Evolutionary conservation across 2,113 vertebrate genomes (phyloP), one percentile per base, ranked within the genome.

Genomic region (Eublepharis macularius): DNA sequence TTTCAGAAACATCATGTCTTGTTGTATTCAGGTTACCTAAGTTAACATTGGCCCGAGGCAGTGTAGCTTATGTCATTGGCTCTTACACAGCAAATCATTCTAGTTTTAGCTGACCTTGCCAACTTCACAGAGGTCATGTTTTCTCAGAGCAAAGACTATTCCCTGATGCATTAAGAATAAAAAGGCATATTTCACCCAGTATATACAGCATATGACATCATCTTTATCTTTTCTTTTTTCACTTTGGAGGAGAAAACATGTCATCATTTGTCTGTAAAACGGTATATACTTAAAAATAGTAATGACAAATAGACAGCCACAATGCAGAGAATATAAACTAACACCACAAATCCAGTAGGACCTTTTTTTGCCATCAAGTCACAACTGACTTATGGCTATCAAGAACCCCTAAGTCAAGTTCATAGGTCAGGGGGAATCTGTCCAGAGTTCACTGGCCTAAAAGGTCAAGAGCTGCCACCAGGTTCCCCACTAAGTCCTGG

Each of bases 71-170:
- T 89, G 83, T 83, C 87, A 89, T 87, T 85, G 82, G 89, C 86
- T 85, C 84, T 91, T 81, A 47, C 76, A 70, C 49, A 91, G 90
- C 0, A 3, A 92, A 92, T 92, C 92, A 86, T 90, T 92, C 81
- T 79, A 81, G 86, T 60, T 90, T 90, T 90, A 87, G 80, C 90
- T 94, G 89, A 95, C 91, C 92, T 94, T 94, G 91, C 89, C 86
- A 95, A 83, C 84, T 88, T 84, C 90, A 91, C 91, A 95, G 93
- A 92, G 89, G 83, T 92, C 89, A 79, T 90, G 88, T 87, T 89
- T 87, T 84, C 82, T 87, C 88, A 90, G 81, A 86, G 86, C 88
- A 79, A 78, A 91, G 84, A 81, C 86, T 84, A 90, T 86, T 89
- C 89, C 91, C 73, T 82, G 90, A 85, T 0, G 8, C 80, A 85